Conservation (phyloP, 2,113 vertebrate species). For the Callocephalon fimbriatum region DNA sequence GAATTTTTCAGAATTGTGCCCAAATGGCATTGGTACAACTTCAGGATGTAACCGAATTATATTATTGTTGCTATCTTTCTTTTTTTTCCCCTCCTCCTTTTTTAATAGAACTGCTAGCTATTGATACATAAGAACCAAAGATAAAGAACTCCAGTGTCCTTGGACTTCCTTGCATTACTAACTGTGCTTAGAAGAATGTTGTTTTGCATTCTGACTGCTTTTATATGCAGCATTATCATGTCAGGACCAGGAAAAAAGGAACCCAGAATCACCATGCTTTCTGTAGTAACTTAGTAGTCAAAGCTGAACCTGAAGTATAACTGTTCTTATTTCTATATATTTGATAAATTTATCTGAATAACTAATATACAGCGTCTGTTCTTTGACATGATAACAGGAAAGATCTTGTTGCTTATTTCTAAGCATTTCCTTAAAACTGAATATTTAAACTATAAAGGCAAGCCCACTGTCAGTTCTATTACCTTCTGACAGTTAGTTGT, state of each 20-base stretch:
- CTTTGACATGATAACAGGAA: background rate
- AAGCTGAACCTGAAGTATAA: background rate
- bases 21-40: background rate
- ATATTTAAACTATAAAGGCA: background rate
- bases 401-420: background rate
- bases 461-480: background rate
- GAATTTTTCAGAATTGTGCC: background rate
- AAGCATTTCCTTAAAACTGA: background rate
- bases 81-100: background rate
- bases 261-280: background rate
- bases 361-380: background rate
- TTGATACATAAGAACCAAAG: background rate
- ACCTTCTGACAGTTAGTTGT: background rate
- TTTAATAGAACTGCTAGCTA: background rate
- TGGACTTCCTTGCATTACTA: background rate
- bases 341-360: background rate
- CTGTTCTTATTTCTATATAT: background rate
- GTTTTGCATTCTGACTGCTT: background rate
- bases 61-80: background rate
- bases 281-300: background rate
- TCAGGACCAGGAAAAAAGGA: background rate
- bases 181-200: background rate
- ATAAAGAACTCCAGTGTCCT: background rate
- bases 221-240: background rate
- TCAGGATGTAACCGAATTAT: background rate